A percentile compares a stretch with the other conserved stretches of the same genome.
phyloP scores from a whole-genome alignment of 2,113 vertebrate genomes.

The Rousettus leschenaultii region DNA sequence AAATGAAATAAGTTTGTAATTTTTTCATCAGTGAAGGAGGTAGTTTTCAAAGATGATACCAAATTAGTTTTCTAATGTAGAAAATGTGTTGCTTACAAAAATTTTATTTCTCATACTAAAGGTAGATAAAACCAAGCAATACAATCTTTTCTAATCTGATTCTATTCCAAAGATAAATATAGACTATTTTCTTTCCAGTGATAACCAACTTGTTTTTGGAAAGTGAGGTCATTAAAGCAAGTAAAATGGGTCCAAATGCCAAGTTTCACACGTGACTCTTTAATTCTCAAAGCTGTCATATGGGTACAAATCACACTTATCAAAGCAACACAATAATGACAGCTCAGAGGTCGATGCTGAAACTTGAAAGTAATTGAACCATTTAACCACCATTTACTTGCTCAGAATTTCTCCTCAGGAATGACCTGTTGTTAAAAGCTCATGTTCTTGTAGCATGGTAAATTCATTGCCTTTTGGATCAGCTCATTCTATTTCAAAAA shows the following conservation, averaged over 20 bases:
- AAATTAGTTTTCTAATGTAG: not conserved
- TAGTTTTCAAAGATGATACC: not conserved
- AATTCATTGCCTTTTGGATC: not conserved
- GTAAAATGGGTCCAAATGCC: constrained; percentile 45
- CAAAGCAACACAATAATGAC: constrained; percentile 70
- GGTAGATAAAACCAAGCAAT: not conserved
- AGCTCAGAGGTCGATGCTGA: constrained; percentile 41
- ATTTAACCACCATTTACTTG: constrained; percentile 68
- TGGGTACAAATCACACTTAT: constrained; percentile 63
- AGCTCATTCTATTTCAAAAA: not conserved
- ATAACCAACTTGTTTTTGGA: constrained; percentile 28
- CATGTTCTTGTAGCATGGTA: not conserved
- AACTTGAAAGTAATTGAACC: constrained; percentile 67
- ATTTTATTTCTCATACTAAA: constrained; percentile 4
- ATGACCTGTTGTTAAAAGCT: constrained; percentile 57
- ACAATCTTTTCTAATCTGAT: constrained; percentile 27
- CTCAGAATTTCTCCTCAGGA: constrained; percentile 58
- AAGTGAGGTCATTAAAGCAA: constrained; percentile 57
- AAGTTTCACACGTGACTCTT: constrained; percentile 46
- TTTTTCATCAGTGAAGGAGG: not conserved
- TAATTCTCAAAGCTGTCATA: constrained; percentile 48
- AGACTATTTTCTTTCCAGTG: constrained; percentile 39
- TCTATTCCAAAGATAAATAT: constrained; percentile 38
- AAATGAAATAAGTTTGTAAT: not conserved
- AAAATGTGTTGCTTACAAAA: not conserved